Conservation (phyloP, 2,888 invertebrate genomes). For the Alcis repandata region DNA sequence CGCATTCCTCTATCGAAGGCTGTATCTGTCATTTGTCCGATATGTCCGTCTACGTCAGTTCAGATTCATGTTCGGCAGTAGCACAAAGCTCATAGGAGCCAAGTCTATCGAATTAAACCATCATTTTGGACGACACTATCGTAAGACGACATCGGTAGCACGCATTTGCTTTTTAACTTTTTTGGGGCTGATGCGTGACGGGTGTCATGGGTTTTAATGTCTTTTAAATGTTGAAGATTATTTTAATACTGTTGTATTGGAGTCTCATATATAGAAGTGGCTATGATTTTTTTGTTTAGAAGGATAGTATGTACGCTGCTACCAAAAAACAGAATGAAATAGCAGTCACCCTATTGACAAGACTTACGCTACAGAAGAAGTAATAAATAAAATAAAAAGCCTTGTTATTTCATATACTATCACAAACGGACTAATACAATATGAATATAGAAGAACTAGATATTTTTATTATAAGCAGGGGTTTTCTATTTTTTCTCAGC, state of each 20-base stretch:
- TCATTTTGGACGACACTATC: conserved; percentile 74
- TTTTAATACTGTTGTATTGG: conserved; percentile 37
- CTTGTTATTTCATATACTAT: too few relatives aligned
- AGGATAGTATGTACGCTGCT: background rate
- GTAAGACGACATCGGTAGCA: conserved; percentile 72
- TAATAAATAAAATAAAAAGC: too few relatives aligned
- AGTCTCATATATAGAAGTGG: background rate
- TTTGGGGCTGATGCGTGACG: conserved; percentile 59
- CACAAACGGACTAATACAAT: too few relatives aligned
- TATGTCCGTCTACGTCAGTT: conserved; percentile 64
- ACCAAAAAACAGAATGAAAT: background rate
- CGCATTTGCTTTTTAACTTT: conserved; percentile 65
- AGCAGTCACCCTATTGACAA: too few relatives aligned
- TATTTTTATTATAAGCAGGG: too few relatives aligned
- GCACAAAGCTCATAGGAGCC: conserved; percentile 60
- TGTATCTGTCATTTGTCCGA: conserved; percentile 60
- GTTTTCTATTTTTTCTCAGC: too few relatives aligned
- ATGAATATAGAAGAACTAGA: too few relatives aligned
- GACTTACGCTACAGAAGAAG: too few relatives aligned
- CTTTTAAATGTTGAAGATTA: conserved; percentile 38
- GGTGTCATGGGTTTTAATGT: conserved; percentile 53
- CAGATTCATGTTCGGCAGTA: conserved; percentile 64
- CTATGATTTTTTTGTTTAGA: too few relatives aligned
- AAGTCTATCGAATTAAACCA: conserved; percentile 77
- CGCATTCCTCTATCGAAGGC: conserved; percentile 29